These are phyloP conservation scores for Euzetes globulus DNA, from an alignment of 2,888 invertebrate species.

Conservation along the genomic window DNA sequence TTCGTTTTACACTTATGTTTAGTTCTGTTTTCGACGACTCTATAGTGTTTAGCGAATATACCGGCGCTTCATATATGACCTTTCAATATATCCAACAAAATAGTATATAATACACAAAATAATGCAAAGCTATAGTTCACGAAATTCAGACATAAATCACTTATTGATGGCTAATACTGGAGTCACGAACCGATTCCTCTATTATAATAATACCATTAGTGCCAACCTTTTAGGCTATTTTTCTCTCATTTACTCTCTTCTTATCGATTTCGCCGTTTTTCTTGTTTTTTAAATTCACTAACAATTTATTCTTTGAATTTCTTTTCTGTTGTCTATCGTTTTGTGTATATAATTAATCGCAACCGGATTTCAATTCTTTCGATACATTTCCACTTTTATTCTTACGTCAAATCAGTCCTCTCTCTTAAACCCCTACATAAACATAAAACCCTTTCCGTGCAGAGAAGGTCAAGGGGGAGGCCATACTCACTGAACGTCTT, in stretches of 20 bases:
- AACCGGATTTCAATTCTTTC: slow-evolving; percentile 10
- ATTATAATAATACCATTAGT: slow-evolving; percentile 28
- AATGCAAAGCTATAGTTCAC: slow-evolving; percentile 24
- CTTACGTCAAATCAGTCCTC: background rate
- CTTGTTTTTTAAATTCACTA: background rate
- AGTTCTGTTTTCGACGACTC: background rate
- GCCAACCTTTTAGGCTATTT: slow-evolving; percentile 10
- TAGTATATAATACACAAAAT: slow-evolving; percentile 6
- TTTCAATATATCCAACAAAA: background rate
- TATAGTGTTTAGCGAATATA: background rate
- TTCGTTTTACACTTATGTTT: slow-evolving; percentile 18
- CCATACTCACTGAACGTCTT: no score
- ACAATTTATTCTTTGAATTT: background rate
- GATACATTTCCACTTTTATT: background rate
- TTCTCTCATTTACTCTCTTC: slow-evolving; percentile 18
- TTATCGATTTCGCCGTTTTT: background rate
- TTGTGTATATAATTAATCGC: background rate
- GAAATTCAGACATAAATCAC: slow-evolving; percentile 26
- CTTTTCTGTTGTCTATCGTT: background rate
- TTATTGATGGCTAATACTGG: slow-evolving; percentile 26
- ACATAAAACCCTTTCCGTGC: no score
- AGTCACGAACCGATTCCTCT: slow-evolving; percentile 24
- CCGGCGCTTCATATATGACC: slow-evolving; percentile 1
- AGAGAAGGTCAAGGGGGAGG: no score
- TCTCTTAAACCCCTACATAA: background rate